Evolutionary conservation across 2,797 vertebrate species (phyloP).

Genomic region (Hybognathus amarus): DNA sequence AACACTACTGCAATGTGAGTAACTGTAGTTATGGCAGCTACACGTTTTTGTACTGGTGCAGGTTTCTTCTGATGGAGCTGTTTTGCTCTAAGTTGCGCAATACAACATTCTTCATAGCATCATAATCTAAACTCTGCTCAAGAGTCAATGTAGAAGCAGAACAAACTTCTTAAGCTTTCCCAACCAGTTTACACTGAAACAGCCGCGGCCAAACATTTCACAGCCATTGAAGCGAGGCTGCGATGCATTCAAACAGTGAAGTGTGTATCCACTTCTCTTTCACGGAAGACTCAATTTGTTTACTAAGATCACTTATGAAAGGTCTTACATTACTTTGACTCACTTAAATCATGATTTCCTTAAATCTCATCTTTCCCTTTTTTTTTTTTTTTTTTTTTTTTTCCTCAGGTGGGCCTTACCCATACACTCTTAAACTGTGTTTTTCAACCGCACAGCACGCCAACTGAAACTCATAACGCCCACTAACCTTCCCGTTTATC

Average conservation of each 20-base stretch:
- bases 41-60: neutral
- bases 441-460: conserved; percentile 93
- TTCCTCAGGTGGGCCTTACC: conserved; percentile 87
- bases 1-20: neutral
- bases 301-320: neutral
- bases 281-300: neutral
- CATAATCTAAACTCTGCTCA: neutral
- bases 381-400: neutral
- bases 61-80: neutral
- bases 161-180: neutral
- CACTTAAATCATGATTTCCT: too few relatives aligned
- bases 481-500: neutral
- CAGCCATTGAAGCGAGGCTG: neutral
- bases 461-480: conserved; percentile 75
- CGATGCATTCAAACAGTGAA: neutral
- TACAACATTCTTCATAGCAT: neutral
- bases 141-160: neutral
- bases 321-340: too few relatives aligned
- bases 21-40: neutral
- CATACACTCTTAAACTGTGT: conserved; percentile 93
- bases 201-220: neutral
- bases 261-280: neutral
- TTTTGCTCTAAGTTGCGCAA: neutral
- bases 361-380: neutral
- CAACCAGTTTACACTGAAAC: neutral